These are phyloP conservation scores for Leuciscus waleckii DNA, from an alignment of 2,797 vertebrate species.

Conservation along the genomic window DNA sequence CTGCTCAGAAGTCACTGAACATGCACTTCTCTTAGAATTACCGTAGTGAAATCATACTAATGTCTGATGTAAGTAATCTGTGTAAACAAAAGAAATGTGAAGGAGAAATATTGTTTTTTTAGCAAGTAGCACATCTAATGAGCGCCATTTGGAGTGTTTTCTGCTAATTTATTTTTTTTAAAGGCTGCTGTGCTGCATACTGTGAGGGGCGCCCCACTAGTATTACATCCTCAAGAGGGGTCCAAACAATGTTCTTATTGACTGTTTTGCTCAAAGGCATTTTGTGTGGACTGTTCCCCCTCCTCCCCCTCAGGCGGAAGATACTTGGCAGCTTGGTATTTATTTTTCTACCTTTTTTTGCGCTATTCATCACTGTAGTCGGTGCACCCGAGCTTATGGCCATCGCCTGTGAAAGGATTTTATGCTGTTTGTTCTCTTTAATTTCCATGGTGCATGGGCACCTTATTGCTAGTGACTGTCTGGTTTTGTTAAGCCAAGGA, in stretches of 20 bases:
- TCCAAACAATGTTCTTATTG: slow-evolving; percentile 64
- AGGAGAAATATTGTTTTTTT: not conserved
- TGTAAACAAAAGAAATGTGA: slow-evolving; percentile 1
- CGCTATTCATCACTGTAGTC: slow-evolving; percentile 59
- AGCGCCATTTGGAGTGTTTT: slow-evolving; percentile 49
- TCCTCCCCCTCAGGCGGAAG: slow-evolving; percentile 51
- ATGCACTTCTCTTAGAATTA: not conserved
- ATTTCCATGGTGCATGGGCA: slow-evolving; percentile 63
- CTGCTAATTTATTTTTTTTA: slow-evolving; percentile 40
- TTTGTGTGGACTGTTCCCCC: slow-evolving; percentile 56
- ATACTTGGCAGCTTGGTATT: slow-evolving; percentile 58
- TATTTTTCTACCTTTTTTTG: slow-evolving; percentile 58
- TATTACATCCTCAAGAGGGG: slow-evolving; percentile 63
- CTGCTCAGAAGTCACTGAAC: not conserved
- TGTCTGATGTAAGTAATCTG: not conserved
- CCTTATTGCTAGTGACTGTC: slow-evolving; percentile 60
- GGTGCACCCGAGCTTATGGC: slow-evolving; percentile 56
- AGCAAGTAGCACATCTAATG: slow-evolving; percentile 35
- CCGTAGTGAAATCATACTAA: slow-evolving; percentile 18
- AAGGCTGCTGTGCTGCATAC: slow-evolving; percentile 51
- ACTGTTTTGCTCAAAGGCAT: slow-evolving; percentile 62
- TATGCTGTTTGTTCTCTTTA: slow-evolving; percentile 63
- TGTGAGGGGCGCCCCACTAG: slow-evolving; percentile 60
- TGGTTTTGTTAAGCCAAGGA: slow-evolving; percentile 57
- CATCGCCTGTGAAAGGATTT: slow-evolving; percentile 65